phyloP scores from a whole-genome alignment of 2,797 vertebrate genomes.

The Pseudomugil gertrudae region DNA sequence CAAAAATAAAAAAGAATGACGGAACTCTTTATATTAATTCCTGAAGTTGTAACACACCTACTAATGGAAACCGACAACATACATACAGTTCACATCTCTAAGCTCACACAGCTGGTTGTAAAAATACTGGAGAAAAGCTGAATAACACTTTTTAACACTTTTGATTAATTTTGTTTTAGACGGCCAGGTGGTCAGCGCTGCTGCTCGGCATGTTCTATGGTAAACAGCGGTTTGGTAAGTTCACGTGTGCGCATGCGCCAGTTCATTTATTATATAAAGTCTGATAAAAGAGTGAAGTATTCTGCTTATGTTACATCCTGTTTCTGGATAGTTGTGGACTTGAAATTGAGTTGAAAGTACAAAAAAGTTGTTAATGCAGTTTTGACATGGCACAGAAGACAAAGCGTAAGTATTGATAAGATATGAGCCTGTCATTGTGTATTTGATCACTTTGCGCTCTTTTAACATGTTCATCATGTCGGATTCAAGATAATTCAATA shows the following conservation, averaged over 20 bases:
- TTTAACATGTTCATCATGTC: background rate
- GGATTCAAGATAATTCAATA: background rate
- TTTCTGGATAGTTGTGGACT: no score
- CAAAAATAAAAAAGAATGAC: background rate
- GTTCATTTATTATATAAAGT: no score
- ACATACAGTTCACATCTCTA: background rate
- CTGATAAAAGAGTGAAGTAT: no score
- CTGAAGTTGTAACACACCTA: background rate
- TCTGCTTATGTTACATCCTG: no score
- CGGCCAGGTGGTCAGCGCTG: conserved; percentile 91
- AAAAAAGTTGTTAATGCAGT: no score
- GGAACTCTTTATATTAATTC: background rate
- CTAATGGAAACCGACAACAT: background rate
- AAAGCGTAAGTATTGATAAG: no score
- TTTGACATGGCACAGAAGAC: no score
- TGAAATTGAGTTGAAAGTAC: no score
- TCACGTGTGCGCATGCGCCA: background rate
- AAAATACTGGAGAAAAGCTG: accelerated
- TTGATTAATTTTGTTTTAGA: conserved; percentile 73
- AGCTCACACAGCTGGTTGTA: background rate
- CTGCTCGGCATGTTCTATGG: conserved; percentile 89
- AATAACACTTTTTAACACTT: background rate
- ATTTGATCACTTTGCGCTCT: background rate
- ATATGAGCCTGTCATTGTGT: background rate
- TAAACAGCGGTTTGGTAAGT: conserved; percentile 91